phyloP scores from a whole-genome alignment of 2,113 vertebrate genomes.

The Baryphthengus martii region DNA sequence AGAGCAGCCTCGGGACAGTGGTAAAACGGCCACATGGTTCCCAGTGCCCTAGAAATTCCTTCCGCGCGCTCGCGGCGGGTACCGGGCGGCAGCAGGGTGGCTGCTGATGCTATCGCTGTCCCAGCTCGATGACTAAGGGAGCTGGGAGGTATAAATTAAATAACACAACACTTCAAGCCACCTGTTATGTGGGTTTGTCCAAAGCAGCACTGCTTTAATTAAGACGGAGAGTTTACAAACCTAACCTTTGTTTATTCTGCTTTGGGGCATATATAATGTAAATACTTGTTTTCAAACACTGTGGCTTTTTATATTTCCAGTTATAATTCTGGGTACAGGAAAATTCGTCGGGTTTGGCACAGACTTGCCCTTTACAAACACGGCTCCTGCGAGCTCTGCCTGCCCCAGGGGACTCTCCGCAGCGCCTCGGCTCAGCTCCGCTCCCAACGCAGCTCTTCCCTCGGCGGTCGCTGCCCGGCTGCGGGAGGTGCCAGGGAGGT shows the following conservation, averaged over 20 bases:
- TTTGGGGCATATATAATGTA: conserved; percentile 56
- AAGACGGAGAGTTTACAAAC: conserved; percentile 34
- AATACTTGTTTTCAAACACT: conserved; percentile 36
- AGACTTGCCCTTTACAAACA: not conserved
- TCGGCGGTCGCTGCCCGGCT: accelerated
- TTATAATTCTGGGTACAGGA: conserved; percentile 25
- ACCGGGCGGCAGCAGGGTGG: not conserved
- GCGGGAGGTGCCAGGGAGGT: not conserved
- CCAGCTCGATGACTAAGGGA: conserved; percentile 19
- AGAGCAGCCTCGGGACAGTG: not conserved
- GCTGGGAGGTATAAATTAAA: conserved; percentile 38
- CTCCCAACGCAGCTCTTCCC: not conserved
- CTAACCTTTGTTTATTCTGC: conserved; percentile 56
- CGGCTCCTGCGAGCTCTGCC: not conserved
- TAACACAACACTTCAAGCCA: not conserved
- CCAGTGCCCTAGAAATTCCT: not conserved
- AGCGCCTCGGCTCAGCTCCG: not conserved
- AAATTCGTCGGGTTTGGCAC: conserved; percentile 10
- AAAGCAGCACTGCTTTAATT: conserved; percentile 17
- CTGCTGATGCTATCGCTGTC: conserved; percentile 37
- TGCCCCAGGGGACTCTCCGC: not conserved
- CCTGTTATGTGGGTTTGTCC: conserved; percentile 48
- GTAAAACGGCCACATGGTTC: not conserved
- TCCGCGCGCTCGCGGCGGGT: accelerated
- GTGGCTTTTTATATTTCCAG: conserved; percentile 51